These are phyloP conservation scores for Caerostris extrusa DNA, from an alignment of 1,140 invertebrate genomes.

Conservation along the genomic window DNA sequence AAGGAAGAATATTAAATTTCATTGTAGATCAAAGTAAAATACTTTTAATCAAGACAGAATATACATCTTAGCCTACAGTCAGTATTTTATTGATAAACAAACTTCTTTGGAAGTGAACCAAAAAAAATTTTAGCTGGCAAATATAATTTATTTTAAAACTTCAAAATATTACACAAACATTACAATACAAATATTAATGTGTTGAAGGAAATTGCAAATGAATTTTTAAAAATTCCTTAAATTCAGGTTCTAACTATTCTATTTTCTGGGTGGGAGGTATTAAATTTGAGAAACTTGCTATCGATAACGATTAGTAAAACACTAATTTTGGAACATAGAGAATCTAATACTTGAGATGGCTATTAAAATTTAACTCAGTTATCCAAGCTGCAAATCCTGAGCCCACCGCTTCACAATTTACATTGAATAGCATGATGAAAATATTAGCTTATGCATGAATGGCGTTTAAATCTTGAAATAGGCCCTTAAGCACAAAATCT, in stretches of 20 bases:
- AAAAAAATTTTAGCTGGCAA: too few species aligned
- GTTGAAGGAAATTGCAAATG: too few species aligned
- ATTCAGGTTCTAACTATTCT: constrained; percentile 9
- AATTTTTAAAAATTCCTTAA: background rate
- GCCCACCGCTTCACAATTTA: constrained; percentile 5
- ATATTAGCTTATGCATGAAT: constrained; percentile 29
- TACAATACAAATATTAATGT: too few species aligned
- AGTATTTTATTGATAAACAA: too few species aligned
- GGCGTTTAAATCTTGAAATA: constrained; percentile 42
- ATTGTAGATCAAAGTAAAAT: too few species aligned
- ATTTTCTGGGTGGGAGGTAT: background rate
- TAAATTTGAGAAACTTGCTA: constrained; percentile 9
- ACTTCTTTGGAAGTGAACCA: too few species aligned
- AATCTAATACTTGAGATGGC: constrained; percentile 29
- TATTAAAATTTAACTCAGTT: constrained; percentile 30
- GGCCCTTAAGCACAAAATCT: background rate
- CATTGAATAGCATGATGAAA: constrained; percentile 36
- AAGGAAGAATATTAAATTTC: too few species aligned
- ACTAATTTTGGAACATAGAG: background rate
- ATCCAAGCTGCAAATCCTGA: constrained; percentile 32
- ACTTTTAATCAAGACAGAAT: too few species aligned
- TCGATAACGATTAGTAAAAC: background rate
- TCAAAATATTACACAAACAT: too few species aligned
- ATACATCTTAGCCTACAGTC: too few species aligned
- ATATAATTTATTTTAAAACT: too few species aligned